phyloP scores from a whole-genome alignment of 2,797 vertebrate genomes.

The Silurus aristotelis region DNA sequence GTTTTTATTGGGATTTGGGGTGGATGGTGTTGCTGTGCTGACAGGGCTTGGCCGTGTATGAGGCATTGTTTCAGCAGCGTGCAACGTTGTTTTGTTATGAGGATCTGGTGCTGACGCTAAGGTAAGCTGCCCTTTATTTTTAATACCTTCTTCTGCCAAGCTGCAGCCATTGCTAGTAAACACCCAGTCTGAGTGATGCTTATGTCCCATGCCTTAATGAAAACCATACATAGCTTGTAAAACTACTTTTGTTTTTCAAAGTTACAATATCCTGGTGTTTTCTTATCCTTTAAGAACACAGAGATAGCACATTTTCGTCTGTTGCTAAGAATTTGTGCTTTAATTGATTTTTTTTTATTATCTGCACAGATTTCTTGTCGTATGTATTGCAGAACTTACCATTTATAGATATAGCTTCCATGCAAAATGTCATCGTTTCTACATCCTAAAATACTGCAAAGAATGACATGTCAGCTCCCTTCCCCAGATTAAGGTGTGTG shows the following conservation, averaged over 20 bases:
- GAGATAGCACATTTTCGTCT: background rate
- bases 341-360: background rate
- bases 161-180: constrained; percentile 7
- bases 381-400: background rate
- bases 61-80: constrained; percentile 49
- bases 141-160: constrained; percentile 13
- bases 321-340: background rate
- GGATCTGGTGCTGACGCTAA: constrained; percentile 61
- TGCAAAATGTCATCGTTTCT: constrained; percentile 3
- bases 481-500: background rate
- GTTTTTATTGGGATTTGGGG: constrained; percentile 24
- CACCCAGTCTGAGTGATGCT: background rate
- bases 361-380: background rate
- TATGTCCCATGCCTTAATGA: background rate
- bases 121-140: constrained; percentile 60
- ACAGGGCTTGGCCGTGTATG: constrained; percentile 36
- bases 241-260: background rate
- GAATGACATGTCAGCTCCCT: too few species aligned
- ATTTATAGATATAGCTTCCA: background rate
- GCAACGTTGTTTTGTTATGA: constrained; percentile 57
- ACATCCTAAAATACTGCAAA: background rate
- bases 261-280: background rate
- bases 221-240: constrained; percentile 5
- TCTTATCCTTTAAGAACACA: background rate
- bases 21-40: constrained; percentile 41